phyloP scores from a whole-genome alignment of 1,140 invertebrate species.

The Aphaenogaster ashmeadi region DNA sequence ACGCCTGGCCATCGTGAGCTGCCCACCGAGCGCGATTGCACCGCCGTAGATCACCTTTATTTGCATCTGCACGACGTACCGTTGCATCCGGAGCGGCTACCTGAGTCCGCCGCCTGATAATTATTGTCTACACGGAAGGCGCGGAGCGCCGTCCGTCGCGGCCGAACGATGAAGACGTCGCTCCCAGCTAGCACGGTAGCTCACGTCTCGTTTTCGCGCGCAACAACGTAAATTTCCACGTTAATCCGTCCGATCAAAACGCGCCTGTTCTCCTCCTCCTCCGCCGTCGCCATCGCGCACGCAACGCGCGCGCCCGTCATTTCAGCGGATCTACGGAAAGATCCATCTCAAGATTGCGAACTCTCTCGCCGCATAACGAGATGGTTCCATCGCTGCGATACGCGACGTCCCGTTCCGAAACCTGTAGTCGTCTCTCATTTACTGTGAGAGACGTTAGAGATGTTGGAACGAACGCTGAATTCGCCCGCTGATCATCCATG shows the following conservation, averaged over 20 bases:
- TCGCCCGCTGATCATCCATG: neutral
- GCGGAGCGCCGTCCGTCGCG: constrained; percentile 14
- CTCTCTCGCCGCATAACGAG: constrained; percentile 46
- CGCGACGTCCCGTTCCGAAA: constrained; percentile 20
- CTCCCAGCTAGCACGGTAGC: constrained; percentile 24
- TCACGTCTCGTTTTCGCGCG: constrained; percentile 43
- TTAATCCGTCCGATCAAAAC: constrained; percentile 66
- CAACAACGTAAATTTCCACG: constrained; percentile 67
- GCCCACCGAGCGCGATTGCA: constrained; percentile 74
- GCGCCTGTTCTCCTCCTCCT: neutral
- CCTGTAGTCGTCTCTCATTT: constrained; percentile 2
- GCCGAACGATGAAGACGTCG: constrained; percentile 70
- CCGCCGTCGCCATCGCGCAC: neutral
- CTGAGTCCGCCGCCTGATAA: constrained; percentile 72
- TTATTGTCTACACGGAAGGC: constrained; percentile 72
- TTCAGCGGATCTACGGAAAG: constrained; percentile 28
- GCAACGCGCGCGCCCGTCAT: constrained; percentile 49
- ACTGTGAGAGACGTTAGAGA: neutral
- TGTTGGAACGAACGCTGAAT: neutral
- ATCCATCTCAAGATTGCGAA: constrained; percentile 52
- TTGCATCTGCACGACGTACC: constrained; percentile 78
- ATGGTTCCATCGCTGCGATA: constrained; percentile 34
- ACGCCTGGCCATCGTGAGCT: constrained; percentile 71
- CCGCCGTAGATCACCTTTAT: constrained; percentile 78
- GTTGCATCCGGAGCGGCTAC: constrained; percentile 72